A percentile compares a stretch with the other conserved stretches of the same genome.
These are phyloP conservation scores for Hedya salicella DNA, from an alignment of 2,888 invertebrate genomes.

Conservation along the genomic window DNA sequence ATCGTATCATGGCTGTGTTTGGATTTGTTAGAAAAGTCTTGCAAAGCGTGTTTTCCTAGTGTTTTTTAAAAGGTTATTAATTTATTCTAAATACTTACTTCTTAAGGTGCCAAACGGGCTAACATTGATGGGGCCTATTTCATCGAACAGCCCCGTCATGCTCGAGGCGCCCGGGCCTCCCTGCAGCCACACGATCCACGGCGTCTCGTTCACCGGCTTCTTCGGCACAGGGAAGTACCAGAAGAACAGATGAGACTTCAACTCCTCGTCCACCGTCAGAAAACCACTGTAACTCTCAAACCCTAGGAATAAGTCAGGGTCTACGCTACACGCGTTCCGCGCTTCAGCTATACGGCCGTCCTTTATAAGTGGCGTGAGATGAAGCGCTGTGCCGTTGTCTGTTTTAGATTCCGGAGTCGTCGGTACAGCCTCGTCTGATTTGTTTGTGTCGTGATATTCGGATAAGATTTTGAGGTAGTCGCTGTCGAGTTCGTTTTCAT, in stretches of 20 bases:
- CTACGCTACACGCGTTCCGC: slow-evolving; percentile 61
- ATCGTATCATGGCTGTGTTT: too few relatives aligned
- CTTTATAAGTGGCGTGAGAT: slow-evolving; percentile 72
- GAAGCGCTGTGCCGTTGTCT: slow-evolving; percentile 65
- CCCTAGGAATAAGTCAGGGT: slow-evolving; percentile 64
- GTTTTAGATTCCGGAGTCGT: slow-evolving; percentile 47
- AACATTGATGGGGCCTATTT: slow-evolving; percentile 71
- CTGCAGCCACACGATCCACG: slow-evolving; percentile 95
- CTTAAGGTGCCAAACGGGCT: slow-evolving; percentile 42
- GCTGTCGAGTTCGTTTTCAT: slow-evolving; percentile 26
- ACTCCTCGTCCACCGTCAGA: slow-evolving; percentile 89
- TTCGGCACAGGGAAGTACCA: slow-evolving; percentile 90
- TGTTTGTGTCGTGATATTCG: slow-evolving; percentile 1
- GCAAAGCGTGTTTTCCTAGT: too few relatives aligned
- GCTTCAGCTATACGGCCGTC: slow-evolving; percentile 69
- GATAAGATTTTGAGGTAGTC: slow-evolving; percentile 9
- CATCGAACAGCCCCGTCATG: slow-evolving; percentile 72
- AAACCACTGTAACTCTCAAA: slow-evolving; percentile 82
- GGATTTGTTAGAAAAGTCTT: too few relatives aligned
- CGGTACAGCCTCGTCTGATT: slow-evolving; percentile 42
- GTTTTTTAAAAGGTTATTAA: too few relatives aligned
- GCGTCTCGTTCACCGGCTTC: slow-evolving; percentile 76
- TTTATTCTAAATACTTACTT: slow-evolving; percentile 44
- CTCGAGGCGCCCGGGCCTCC: slow-evolving; percentile 94
- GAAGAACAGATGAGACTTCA: slow-evolving; percentile 91